Conservation (phyloP, 2,113 vertebrate genomes). For the Toxostoma redivivum region DNA sequence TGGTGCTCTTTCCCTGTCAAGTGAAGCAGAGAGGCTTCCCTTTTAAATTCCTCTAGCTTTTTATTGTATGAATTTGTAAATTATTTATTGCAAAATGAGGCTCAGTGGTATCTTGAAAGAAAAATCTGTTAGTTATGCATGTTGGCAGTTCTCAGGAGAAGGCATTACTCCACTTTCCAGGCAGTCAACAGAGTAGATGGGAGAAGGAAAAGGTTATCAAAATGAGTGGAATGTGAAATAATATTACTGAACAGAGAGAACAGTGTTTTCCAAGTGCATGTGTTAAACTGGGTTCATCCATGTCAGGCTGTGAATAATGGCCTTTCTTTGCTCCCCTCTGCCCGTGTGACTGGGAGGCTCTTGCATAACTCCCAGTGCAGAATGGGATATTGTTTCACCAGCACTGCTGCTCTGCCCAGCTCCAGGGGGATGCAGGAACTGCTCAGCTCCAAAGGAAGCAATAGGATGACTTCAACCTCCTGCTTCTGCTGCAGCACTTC, state of each 20-base stretch:
- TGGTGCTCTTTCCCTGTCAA: background rate
- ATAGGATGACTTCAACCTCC: background rate
- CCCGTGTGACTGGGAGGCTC: conserved; percentile 63
- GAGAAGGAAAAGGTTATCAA: conserved; percentile 72
- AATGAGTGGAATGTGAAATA: conserved; percentile 70
- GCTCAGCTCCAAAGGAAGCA: background rate
- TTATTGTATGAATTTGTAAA: background rate
- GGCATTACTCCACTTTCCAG: background rate
- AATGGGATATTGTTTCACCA: conserved; percentile 62
- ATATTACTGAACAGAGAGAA: conserved; percentile 69
- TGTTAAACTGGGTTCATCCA: conserved; percentile 46
- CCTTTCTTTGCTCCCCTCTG: conserved; percentile 45
- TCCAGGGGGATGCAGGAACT: background rate
- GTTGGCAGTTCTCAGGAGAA: background rate
- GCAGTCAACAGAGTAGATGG: background rate
- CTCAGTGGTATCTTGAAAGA: background rate
- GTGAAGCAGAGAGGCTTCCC: background rate
- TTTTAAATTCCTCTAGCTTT: background rate
- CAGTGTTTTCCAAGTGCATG: conserved; percentile 69
- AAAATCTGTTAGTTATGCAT: background rate
- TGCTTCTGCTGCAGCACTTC: background rate
- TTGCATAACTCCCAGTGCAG: conserved; percentile 61
- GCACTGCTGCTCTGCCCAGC: background rate
- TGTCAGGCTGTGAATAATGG: conserved; percentile 64
- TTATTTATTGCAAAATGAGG: background rate